Evolutionary conservation across 2,797 vertebrate species (phyloP).

Genomic region (Sebastes melanostomus): DNA sequence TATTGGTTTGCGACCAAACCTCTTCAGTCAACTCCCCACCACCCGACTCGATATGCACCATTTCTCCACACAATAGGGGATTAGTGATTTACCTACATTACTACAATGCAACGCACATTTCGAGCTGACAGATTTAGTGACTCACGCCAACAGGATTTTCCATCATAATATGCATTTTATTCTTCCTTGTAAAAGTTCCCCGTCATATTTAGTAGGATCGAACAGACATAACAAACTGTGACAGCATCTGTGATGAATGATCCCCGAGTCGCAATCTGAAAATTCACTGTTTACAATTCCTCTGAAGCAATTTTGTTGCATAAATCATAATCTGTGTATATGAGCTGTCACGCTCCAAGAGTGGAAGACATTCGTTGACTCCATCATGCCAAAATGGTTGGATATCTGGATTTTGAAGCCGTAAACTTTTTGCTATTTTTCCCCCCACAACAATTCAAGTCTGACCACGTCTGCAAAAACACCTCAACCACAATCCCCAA

Average conservation of each 20-base stretch:
- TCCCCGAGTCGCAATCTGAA: slow-evolving; percentile 55
- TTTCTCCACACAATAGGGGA: slow-evolving; percentile 53
- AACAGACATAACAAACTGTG: slow-evolving; percentile 67
- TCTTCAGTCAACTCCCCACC: slow-evolving; percentile 28
- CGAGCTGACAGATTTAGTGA: slow-evolving; percentile 62
- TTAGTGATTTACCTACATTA: slow-evolving; percentile 64
- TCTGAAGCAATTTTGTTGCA: slow-evolving; percentile 53
- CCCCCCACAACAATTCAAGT: background rate
- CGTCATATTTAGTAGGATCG: slow-evolving; percentile 59
- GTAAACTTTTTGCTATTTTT: slow-evolving; percentile 23
- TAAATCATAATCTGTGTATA: slow-evolving; percentile 71
- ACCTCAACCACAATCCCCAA: slow-evolving; percentile 4
- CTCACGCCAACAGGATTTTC: slow-evolving; percentile 56
- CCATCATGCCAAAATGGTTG: slow-evolving; percentile 23
- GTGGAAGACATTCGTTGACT: slow-evolving; percentile 35
- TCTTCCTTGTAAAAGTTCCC: slow-evolving; percentile 63
- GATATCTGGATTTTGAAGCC: slow-evolving; percentile 33
- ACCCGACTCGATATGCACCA: slow-evolving; percentile 24
- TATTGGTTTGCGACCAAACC: slow-evolving; percentile 52
- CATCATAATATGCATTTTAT: slow-evolving; percentile 60
- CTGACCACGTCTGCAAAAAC: slow-evolving; percentile 13
- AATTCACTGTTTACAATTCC: slow-evolving; percentile 68
- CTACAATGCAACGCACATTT: slow-evolving; percentile 49
- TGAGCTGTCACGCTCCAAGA: slow-evolving; percentile 46
- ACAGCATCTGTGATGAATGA: slow-evolving; percentile 68